These are phyloP conservation scores for Parnassius smintheus DNA, from an alignment of 2,888 invertebrate species.

Conservation along the genomic window DNA sequence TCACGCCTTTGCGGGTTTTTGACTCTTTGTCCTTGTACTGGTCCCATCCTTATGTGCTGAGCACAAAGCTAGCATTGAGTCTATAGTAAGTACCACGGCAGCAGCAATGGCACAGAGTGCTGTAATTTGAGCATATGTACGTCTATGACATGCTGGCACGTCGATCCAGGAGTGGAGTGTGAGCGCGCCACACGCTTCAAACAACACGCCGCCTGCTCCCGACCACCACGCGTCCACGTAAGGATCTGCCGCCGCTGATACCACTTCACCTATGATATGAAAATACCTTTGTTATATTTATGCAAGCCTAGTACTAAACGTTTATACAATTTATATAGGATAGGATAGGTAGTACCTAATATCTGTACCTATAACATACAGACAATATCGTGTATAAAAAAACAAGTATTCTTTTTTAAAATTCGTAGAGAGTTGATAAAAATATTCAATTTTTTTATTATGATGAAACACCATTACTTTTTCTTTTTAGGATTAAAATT, in stretches of 20 bases:
- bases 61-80: conserved; percentile 58
- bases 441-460: too few species aligned
- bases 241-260: conserved; percentile 67
- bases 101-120: conserved; percentile 58
- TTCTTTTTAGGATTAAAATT: too few species aligned
- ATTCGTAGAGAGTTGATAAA: too few species aligned
- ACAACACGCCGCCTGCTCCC: conserved; percentile 54
- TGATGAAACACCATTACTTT: too few species aligned
- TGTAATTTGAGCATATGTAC: conserved; percentile 49
- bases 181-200: conserved; percentile 58
- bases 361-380: too few species aligned
- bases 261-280: conserved; percentile 54
- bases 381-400: too few species aligned
- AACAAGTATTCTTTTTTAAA: too few species aligned
- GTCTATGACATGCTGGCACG: conserved; percentile 48
- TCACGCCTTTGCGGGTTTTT: conserved; percentile 39
- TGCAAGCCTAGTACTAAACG: conserved; percentile 1
- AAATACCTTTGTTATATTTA: background rate
- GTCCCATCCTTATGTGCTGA: conserved; percentile 54
- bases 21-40: conserved; percentile 47
- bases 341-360: too few species aligned
- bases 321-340: too few species aligned
- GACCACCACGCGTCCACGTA: conserved; percentile 76
- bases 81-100: conserved; percentile 55
- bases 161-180: conserved; percentile 60